A percentile compares a stretch with the other conserved stretches of the same genome.
These are phyloP conservation scores for Serinus canaria DNA, from an alignment of 2,113 vertebrate species.

Conservation along the genomic window DNA sequence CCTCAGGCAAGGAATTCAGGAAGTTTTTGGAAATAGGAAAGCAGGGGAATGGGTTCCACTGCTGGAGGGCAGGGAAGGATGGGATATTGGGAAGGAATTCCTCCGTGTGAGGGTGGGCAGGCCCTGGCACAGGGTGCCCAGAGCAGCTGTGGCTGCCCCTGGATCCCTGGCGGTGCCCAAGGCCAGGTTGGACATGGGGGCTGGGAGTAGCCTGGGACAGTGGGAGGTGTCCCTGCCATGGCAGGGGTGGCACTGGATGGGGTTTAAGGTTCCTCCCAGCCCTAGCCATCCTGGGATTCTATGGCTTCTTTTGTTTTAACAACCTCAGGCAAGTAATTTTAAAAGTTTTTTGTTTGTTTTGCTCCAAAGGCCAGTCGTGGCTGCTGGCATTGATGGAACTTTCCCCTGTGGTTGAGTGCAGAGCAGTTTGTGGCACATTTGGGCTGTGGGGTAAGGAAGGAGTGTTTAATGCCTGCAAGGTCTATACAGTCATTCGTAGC, in stretches of 20 bases:
- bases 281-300: not conserved
- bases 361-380: not conserved
- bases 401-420: not conserved
- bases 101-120: accelerated
- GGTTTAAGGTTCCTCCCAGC: not conserved
- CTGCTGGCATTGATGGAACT: not conserved
- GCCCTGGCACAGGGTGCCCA: not conserved
- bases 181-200: not conserved
- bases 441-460: not conserved
- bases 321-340: not conserved
- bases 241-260: no score
- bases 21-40: not conserved
- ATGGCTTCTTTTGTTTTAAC: not conserved
- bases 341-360: not conserved
- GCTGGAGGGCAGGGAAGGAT: accelerated
- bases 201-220: not conserved
- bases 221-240: not conserved
- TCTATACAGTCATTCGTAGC: not conserved
- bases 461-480: not conserved
- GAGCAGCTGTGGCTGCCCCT: not conserved
- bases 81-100: not conserved
- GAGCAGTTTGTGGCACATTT: not conserved
- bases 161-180: not conserved
- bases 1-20: not conserved
- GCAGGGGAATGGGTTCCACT: not conserved